Conservation (phyloP, 2,888 invertebrate genomes). For the Torymus auratus region DNA sequence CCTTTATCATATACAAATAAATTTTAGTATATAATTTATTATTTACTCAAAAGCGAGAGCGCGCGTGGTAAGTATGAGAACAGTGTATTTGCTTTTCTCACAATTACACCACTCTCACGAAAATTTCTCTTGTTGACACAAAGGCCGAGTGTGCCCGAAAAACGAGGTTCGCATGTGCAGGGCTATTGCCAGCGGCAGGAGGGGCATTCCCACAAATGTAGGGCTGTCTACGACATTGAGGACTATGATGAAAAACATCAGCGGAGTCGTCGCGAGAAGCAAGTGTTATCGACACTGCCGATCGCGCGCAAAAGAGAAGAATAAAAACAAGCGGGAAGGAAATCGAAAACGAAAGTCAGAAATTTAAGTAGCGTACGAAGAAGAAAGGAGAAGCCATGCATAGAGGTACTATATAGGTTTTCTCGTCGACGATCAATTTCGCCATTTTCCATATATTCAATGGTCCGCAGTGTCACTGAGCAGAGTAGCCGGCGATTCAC, state of each 20-base stretch:
- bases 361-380: background rate
- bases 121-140: background rate
- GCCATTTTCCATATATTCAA: background rate
- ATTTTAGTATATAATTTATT: no score
- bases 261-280: no score
- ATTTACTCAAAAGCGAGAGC: no score
- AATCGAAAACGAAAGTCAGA: constrained; percentile 23
- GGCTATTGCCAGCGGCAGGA: background rate
- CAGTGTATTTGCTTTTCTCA: background rate
- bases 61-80: no score
- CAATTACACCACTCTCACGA: background rate
- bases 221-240: no score
- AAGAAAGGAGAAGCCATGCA: background rate
- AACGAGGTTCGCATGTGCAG: background rate
- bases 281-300: no score
- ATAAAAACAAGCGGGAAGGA: background rate
- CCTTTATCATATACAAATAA: no score
- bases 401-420: background rate
- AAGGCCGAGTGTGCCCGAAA: background rate
- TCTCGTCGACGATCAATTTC: constrained; percentile 27
- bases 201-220: background rate
- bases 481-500: no score
- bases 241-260: no score
- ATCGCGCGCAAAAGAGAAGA: no score
- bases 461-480: no score